These are phyloP conservation scores for Paelopatides confundens DNA, from an alignment of 53 echinoderm and acorn worm species.

Conservation along the genomic window DNA sequence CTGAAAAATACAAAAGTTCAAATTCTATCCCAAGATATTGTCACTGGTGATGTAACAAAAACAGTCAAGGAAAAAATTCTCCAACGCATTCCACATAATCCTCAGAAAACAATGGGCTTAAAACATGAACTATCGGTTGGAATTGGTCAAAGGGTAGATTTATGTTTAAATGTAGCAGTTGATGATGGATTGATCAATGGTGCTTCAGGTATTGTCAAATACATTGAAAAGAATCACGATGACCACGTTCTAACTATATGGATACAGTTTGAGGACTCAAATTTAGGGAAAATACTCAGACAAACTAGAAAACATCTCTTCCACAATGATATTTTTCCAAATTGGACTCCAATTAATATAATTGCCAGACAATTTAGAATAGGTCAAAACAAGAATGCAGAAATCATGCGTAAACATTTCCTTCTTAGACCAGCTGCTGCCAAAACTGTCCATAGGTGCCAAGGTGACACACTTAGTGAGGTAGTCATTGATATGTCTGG, in stretches of 20 bases:
- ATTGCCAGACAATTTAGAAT: neutral
- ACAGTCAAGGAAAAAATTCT: neutral
- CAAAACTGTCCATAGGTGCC: conserved; percentile 4
- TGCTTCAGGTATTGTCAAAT: conserved; percentile 48
- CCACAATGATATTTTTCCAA: neutral
- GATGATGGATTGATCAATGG: conserved; percentile 56
- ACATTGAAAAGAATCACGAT: neutral
- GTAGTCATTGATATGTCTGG: conserved; percentile 9
- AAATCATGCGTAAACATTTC: neutral
- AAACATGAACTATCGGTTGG: neutral
- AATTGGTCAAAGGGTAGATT: conserved; percentile 29
- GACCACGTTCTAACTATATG: conserved; percentile 32
- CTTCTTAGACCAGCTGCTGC: conserved; percentile 27
- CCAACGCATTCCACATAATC: neutral
- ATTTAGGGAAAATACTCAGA: conserved; percentile 3
- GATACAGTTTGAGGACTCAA: conserved; percentile 47
- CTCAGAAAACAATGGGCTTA: conserved; percentile 8
- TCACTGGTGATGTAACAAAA: neutral
- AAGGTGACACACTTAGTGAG: neutral
- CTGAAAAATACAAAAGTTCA: neutral
- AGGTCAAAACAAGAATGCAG: neutral
- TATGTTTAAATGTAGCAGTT: conserved; percentile 27
- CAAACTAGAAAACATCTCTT: neutral
- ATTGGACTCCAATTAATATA: neutral
- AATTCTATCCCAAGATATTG: neutral